Percentiles rank a stretch among this genome's conserved stretches.
Conservation (phyloP, 2,113 vertebrate genomes). For the Catagonus wagneri region DNA sequence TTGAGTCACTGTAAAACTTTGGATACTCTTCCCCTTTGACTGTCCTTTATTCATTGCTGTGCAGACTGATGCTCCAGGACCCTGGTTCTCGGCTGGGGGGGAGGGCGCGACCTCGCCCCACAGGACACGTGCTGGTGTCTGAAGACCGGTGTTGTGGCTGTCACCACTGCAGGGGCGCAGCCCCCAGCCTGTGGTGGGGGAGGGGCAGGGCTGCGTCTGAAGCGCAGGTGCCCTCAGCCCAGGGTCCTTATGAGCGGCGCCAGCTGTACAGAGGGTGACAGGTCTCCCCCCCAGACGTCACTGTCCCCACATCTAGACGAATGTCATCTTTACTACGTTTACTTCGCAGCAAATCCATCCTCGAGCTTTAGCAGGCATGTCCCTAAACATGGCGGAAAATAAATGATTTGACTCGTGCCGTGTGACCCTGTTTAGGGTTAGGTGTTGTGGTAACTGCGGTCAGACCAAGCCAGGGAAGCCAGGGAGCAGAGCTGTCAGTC, state of each 20-base stretch:
- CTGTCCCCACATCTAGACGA: too few species aligned
- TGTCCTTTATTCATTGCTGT: background rate
- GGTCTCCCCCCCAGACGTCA: background rate
- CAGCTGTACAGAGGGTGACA: too few species aligned
- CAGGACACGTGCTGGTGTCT: background rate
- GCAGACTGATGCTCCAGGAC: background rate
- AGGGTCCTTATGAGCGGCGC: too few species aligned
- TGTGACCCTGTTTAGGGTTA: background rate
- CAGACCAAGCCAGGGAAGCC: background rate
- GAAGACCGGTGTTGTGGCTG: background rate
- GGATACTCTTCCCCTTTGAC: background rate
- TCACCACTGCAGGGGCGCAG: background rate
- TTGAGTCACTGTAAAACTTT: constrained; percentile 6
- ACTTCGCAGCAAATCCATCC: background rate
- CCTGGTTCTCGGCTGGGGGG: background rate
- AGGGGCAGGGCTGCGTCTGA: background rate
- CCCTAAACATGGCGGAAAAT: background rate
- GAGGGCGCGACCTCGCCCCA: background rate
- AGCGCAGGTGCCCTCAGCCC: too few species aligned
- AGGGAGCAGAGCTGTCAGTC: background rate
- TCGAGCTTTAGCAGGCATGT: background rate
- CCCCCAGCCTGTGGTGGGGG: background rate
- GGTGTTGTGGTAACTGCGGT: background rate
- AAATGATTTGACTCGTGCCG: background rate
- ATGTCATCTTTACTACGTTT: background rate